A percentile compares a stretch with the other conserved stretches of the same genome.
Evolutionary conservation across 2,113 vertebrate genomes (phyloP).

Genomic region (Acrocephalus arundinaceus): DNA sequence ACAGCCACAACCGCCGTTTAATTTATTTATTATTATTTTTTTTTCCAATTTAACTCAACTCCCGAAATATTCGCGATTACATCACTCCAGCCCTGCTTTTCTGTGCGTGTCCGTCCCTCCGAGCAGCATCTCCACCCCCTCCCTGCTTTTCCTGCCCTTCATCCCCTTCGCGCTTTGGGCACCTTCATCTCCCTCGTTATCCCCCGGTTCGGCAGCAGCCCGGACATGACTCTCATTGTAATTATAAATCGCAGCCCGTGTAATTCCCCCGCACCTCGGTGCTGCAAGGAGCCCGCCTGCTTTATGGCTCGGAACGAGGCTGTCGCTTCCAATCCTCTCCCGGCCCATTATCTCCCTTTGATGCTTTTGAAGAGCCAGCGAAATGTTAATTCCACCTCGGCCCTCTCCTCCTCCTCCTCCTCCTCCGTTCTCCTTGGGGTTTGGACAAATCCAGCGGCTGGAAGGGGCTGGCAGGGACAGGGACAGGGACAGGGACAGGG

Average conservation of each 20-base stretch:
- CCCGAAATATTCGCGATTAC: not conserved
- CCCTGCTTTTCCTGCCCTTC: not conserved
- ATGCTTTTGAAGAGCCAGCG: constrained; percentile 61
- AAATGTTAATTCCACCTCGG: constrained; percentile 54
- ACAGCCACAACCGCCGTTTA: not conserved
- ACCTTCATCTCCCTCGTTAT: not conserved
- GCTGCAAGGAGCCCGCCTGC: constrained; percentile 15
- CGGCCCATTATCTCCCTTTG: constrained; percentile 52
- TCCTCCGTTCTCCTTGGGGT: no score
- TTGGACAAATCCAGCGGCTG: not conserved
- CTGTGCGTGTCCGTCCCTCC: not conserved
- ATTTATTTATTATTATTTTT: not conserved
- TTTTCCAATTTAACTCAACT: not conserved
- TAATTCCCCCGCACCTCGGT: not conserved
- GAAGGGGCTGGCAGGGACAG: not conserved
- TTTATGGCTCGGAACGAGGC: not conserved
- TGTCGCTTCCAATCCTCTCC: constrained; percentile 58
- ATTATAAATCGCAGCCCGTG: constrained; percentile 27
- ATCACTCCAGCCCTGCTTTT: not conserved
- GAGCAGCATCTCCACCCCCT: not conserved
- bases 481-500: no score
- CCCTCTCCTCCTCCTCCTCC: constrained; percentile 20
- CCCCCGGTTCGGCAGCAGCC: not conserved
- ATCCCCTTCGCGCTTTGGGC: not conserved
- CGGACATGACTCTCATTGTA: constrained; percentile 4